phyloP scores from a whole-genome alignment of 2,888 invertebrate species.

The Amblyjoppa proteus region DNA sequence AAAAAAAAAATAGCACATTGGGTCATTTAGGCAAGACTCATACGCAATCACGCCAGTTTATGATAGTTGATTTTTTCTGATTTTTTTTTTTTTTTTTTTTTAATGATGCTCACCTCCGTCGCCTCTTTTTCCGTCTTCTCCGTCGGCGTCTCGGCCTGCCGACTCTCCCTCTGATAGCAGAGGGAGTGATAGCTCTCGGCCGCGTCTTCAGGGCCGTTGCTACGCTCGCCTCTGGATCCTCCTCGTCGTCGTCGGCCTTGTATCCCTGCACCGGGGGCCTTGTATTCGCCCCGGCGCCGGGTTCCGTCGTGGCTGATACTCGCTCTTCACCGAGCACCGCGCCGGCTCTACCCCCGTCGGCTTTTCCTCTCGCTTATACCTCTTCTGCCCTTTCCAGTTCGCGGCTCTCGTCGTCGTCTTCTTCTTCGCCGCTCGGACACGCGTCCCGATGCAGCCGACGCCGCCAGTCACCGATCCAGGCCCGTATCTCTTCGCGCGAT shows the following conservation, averaged over 20 bases:
- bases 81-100: not conserved
- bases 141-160: conserved; percentile 82
- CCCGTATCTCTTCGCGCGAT: conserved; percentile 66
- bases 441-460: conserved; percentile 70
- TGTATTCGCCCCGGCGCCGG: conserved; percentile 83
- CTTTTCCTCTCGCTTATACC: conserved; percentile 28
- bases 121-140: conserved; percentile 84
- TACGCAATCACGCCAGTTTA: not conserved
- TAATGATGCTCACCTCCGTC: conserved; percentile 79
- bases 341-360: conserved; percentile 32
- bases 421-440: conserved; percentile 67
- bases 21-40: not conserved
- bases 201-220: conserved; percentile 84
- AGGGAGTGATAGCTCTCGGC: conserved; percentile 80
- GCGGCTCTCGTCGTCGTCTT: conserved; percentile 63
- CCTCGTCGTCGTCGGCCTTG: conserved; percentile 72
- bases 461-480: conserved; percentile 80
- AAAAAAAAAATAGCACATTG: not conserved
- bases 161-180: conserved; percentile 80
- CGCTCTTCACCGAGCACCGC: conserved; percentile 67
- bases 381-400: conserved; percentile 26
- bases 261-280: conserved; percentile 84
- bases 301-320: conserved; percentile 83
- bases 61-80: not conserved
- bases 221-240: conserved; percentile 75